phyloP scores from a whole-genome alignment of 2,113 vertebrate species.

The Anguilla japonica region DNA sequence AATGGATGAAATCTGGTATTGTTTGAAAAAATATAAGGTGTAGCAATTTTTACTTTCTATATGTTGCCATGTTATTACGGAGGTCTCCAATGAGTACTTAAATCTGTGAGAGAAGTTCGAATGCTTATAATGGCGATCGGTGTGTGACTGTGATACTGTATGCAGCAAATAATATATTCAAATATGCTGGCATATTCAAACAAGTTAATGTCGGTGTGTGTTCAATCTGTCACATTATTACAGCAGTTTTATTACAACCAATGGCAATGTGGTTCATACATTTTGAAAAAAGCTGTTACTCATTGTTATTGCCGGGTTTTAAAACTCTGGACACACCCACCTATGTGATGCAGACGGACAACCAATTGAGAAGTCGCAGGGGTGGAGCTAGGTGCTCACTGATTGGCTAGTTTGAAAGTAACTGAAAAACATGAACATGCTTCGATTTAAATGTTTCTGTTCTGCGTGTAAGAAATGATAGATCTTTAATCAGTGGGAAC shows the following conservation, averaged over 20 bases:
- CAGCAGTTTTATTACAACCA: background rate
- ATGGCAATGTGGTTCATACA: background rate
- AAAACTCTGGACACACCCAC: conserved; percentile 38
- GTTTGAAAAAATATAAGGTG: background rate
- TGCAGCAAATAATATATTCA: background rate
- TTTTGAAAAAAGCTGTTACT: background rate
- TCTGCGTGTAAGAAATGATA: background rate
- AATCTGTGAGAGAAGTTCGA: too few species aligned
- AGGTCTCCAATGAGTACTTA: background rate
- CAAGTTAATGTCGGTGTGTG: background rate
- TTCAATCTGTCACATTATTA: background rate
- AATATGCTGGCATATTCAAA: too few species aligned
- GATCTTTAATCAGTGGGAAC: background rate
- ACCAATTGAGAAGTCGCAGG: conserved; percentile 55
- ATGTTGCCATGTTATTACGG: background rate
- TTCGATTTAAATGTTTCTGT: conserved; percentile 63
- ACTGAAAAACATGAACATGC: conserved; percentile 11
- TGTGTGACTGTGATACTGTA: background rate
- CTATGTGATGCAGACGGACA: fast-evolving
- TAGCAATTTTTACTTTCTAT: background rate
- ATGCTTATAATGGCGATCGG: too few species aligned
- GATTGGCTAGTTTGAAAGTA: conserved; percentile 71
- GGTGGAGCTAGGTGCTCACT: background rate
- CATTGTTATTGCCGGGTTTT: conserved; percentile 23
- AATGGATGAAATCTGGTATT: too few species aligned